phyloP scores from a whole-genome alignment of 2,113 vertebrate species.

The Brienomyrus longianalis region DNA sequence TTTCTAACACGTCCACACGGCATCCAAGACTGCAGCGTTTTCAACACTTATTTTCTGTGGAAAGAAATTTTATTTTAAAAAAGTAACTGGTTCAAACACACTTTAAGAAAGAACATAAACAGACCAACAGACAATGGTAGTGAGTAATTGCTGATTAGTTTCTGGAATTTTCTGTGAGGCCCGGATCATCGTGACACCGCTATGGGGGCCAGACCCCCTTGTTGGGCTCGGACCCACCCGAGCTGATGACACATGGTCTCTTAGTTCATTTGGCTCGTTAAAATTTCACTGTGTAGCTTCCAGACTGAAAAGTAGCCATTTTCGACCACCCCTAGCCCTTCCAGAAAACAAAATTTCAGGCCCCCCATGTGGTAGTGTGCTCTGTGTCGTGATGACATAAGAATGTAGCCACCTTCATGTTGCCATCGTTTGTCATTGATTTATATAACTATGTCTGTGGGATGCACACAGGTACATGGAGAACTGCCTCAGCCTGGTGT shows the following conservation, averaged over 20 bases:
- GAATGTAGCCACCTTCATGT: not conserved
- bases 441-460: not conserved
- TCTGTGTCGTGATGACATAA: not conserved
- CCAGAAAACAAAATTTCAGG: not conserved
- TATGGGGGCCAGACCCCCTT: not conserved
- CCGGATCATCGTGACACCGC: not conserved
- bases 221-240: conserved; percentile 22
- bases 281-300: not conserved
- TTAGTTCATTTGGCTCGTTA: not conserved
- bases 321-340: not conserved
- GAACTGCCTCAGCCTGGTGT: not conserved
- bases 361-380: not conserved
- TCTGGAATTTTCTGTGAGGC: not conserved
- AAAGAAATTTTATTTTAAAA: conserved; percentile 14
- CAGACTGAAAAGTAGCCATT: not conserved
- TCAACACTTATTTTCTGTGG: conserved; percentile 5
- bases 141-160: not conserved
- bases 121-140: not conserved
- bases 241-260: conserved; percentile 37
- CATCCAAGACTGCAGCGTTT: conserved; percentile 1
- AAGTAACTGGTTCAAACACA: conserved; percentile 10
- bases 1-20: conserved; percentile 33
- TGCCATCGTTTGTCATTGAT: not conserved
- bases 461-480: not conserved
- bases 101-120: not conserved